Percentiles rank a stretch among this genome's conserved stretches.
phyloP scores from a whole-genome alignment of 2,797 vertebrate species.

The Heterohyrax brucei region DNA sequence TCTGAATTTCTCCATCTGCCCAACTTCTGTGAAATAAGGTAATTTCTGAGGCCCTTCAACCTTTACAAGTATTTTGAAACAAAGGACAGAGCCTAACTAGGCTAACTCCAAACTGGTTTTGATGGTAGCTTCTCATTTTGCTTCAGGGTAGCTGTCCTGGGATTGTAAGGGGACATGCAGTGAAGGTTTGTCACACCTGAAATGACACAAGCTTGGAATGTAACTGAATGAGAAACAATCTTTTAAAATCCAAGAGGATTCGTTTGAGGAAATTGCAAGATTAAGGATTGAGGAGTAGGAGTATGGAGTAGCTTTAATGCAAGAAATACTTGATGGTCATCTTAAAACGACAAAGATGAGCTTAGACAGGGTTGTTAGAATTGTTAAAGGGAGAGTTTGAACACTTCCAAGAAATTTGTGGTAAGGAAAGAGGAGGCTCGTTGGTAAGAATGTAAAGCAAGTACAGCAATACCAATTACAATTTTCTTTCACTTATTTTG shows the following conservation, averaged over 20 bases:
- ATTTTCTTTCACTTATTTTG: background rate
- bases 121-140: background rate
- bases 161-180: background rate
- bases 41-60: background rate
- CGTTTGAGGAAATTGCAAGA: conserved; percentile 10
- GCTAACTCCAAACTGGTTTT: background rate
- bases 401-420: background rate
- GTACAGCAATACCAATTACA: background rate
- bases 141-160: background rate
- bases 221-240: background rate
- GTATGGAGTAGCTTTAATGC: background rate
- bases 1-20: background rate
- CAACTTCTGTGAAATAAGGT: background rate
- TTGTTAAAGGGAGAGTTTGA: conserved; percentile 15
- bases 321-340: background rate
- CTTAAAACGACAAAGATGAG: conserved; percentile 13
- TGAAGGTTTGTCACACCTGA: background rate
- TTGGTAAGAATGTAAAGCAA: background rate
- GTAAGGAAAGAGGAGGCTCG: background rate
- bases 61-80: background rate
- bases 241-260: background rate
- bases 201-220: background rate
- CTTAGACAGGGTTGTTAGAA: background rate
- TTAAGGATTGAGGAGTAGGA: background rate
- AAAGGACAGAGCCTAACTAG: background rate